Percentiles rank a stretch among this genome's conserved stretches.
Conservation (phyloP, 2,113 vertebrate genomes). For the Pomatorhinus ruficollis region DNA sequence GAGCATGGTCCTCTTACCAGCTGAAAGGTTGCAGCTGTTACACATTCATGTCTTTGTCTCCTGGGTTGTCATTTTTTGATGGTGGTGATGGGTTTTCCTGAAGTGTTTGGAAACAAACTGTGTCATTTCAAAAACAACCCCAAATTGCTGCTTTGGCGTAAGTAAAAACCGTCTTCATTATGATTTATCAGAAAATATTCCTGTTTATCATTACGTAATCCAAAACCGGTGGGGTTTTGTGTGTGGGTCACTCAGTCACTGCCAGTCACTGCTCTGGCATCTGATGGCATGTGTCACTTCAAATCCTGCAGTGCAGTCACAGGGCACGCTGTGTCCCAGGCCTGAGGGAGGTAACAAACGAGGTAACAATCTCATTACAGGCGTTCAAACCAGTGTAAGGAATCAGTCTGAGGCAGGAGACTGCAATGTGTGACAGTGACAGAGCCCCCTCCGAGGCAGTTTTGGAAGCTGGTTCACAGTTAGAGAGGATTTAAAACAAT, state of each 20-base stretch:
- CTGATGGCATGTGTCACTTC: background rate
- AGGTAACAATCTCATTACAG: background rate
- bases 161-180: background rate
- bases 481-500: background rate
- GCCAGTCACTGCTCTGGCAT: background rate
- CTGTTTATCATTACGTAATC: background rate
- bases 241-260: background rate
- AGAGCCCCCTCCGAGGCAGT: accelerated
- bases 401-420: background rate
- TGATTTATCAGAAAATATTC: background rate
- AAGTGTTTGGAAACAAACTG: background rate
- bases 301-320: accelerated
- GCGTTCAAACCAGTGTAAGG: background rate
- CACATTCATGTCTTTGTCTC: background rate
- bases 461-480: background rate
- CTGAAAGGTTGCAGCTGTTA: background rate
- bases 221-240: background rate
- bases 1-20: background rate
- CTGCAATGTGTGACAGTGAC: background rate
- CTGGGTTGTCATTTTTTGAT: background rate
- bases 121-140: background rate
- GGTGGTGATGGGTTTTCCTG: background rate
- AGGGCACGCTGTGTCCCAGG: accelerated
- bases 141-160: background rate
- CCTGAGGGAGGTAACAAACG: background rate